Percentiles rank a stretch among this genome's conserved stretches.
phyloP scores from a whole-genome alignment of 2,888 invertebrate species.

The Parelbella ahira region DNA sequence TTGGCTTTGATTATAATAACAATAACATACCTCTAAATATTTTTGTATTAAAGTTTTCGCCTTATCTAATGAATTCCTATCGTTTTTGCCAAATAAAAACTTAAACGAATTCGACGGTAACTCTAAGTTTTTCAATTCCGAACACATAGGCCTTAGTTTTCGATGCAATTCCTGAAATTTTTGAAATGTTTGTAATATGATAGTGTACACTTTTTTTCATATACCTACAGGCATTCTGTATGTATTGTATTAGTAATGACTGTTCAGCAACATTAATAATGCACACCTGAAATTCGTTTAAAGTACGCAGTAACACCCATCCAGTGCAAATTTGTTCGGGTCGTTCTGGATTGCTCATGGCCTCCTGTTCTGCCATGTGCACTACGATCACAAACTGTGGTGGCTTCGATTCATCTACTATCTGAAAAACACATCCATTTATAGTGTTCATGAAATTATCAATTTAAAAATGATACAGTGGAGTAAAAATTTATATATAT shows the following conservation, averaged over 20 bases:
- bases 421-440: too few relatives aligned
- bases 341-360: slow-evolving; percentile 70
- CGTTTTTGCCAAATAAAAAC: slow-evolving; percentile 90
- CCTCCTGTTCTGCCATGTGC: slow-evolving; percentile 84
- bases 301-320: slow-evolving; percentile 76
- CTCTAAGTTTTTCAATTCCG: slow-evolving; percentile 89
- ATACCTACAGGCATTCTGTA: too few relatives aligned
- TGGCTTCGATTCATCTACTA: slow-evolving; percentile 83
- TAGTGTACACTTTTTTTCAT: too few relatives aligned
- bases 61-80: slow-evolving; percentile 89
- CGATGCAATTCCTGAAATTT: slow-evolving; percentile 91
- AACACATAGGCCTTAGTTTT: slow-evolving; percentile 90
- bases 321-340: slow-evolving; percentile 75
- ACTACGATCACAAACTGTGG: slow-evolving; percentile 90
- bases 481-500: too few relatives aligned
- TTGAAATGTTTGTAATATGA: too few relatives aligned
- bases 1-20: too few relatives aligned
- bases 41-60: slow-evolving; percentile 91
- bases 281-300: slow-evolving; percentile 82
- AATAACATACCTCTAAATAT: slow-evolving; percentile 87
- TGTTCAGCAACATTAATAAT: too few relatives aligned
- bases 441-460: too few relatives aligned
- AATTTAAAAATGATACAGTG: too few relatives aligned
- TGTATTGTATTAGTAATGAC: too few relatives aligned
- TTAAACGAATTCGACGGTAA: slow-evolving; percentile 91